A percentile compares a stretch with the other conserved stretches of the same genome.
Conservation (phyloP, 1,140 invertebrate species). For the Mya arenaria region DNA sequence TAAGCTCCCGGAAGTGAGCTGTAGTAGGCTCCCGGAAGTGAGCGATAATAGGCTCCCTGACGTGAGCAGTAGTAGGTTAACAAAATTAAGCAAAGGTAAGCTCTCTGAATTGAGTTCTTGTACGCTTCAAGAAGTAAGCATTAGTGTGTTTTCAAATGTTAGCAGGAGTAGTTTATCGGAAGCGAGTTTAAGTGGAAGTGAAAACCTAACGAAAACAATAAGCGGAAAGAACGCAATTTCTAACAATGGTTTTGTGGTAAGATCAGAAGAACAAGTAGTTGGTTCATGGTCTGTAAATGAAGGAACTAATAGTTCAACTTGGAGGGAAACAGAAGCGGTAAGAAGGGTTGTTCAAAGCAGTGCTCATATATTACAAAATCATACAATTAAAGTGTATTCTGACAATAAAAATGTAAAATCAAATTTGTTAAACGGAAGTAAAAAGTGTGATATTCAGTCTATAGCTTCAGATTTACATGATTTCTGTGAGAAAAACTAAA, state of each 20-base stretch:
- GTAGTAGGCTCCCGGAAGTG: too few species aligned
- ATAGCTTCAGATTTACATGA: not conserved
- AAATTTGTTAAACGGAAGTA: slow-evolving; percentile 11
- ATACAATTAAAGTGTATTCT: slow-evolving; percentile 17
- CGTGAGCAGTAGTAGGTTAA: too few species aligned
- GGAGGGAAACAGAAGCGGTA: slow-evolving; percentile 33
- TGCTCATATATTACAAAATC: slow-evolving; percentile 1
- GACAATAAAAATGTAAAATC: slow-evolving; percentile 36
- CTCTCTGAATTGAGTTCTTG: not conserved
- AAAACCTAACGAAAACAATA: not conserved
- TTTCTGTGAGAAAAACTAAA: slow-evolving; percentile 13
- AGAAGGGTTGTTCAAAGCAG: slow-evolving; percentile 27
- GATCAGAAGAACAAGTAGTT: not conserved
- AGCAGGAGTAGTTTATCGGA: not conserved
- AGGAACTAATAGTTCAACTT: slow-evolving; percentile 6
- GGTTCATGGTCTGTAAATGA: slow-evolving; percentile 2
- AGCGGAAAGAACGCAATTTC: too few species aligned
- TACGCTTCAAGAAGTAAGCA: not conserved
- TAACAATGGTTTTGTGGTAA: too few species aligned
- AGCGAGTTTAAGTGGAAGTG: not conserved
- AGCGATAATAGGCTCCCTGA: too few species aligned
- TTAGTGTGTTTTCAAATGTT: not conserved
- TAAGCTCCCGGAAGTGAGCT: too few species aligned
- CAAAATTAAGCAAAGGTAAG: too few species aligned
- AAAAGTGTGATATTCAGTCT: not conserved